Percentiles rank a stretch among this genome's conserved stretches.
Evolutionary conservation across 1,140 invertebrate genomes (phyloP).

Genomic region (Drosophila micromelanica): DNA sequence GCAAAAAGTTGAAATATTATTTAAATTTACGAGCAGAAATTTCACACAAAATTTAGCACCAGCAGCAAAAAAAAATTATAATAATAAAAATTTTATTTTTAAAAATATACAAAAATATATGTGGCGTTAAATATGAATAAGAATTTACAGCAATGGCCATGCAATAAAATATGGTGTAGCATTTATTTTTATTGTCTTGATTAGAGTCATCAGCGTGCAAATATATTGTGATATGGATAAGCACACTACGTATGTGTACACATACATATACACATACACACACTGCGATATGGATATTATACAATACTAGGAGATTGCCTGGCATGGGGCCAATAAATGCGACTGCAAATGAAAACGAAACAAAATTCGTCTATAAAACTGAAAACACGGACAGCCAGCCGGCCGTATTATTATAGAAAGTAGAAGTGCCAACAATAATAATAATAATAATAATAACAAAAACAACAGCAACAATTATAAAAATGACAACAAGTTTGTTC

Average conservation of each 20-base stretch:
- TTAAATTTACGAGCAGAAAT: slow-evolving; percentile 40
- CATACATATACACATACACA: slow-evolving; percentile 24
- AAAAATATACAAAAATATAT: slow-evolving; percentile 52
- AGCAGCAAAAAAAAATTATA: slow-evolving; percentile 5
- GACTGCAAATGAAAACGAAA: slow-evolving; percentile 68
- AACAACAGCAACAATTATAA: neutral
- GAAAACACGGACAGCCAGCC: slow-evolving; percentile 27
- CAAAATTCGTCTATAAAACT: slow-evolving; percentile 41
- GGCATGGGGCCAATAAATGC: slow-evolving; percentile 75
- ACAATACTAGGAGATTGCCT: slow-evolving; percentile 66
- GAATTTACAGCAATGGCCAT: slow-evolving; percentile 44
- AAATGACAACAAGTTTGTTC: slow-evolving; percentile 35
- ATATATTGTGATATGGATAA: slow-evolving; percentile 10
- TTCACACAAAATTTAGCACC: slow-evolving; percentile 36
- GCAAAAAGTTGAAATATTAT: slow-evolving; percentile 33
- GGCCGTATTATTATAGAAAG: slow-evolving; percentile 44
- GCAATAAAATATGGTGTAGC: slow-evolving; percentile 60
- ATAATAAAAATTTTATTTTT: slow-evolving; percentile 32
- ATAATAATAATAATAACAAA: slow-evolving; percentile 9
- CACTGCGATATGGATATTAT: slow-evolving; percentile 66
- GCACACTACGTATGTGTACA: neutral
- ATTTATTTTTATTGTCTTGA: slow-evolving; percentile 78
- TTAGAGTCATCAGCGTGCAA: slow-evolving; percentile 56
- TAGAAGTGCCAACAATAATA: slow-evolving; percentile 45
- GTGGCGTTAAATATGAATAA: slow-evolving; percentile 27